Evolutionary conservation across 2,113 vertebrate genomes (phyloP), one percentile per base, ranked within the genome.

Genomic region (Hucho hucho): DNA sequence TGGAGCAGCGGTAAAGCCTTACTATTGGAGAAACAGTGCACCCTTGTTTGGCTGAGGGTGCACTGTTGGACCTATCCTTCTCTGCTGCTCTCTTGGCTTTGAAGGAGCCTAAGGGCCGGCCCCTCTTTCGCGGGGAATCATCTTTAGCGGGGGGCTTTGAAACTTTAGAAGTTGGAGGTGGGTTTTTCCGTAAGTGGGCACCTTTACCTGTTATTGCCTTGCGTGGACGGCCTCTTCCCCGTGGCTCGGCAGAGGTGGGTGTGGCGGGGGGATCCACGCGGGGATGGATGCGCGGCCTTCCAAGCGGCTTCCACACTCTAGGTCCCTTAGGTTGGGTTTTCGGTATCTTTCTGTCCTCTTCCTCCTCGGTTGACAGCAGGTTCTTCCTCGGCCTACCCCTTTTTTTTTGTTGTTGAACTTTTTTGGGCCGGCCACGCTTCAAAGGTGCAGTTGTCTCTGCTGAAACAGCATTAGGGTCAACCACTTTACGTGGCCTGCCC

Each of bases 221-320:
- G 37, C 82, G 87, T 16, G 92, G 90, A 13, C 92, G 87, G 2
- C 92, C 92, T 0, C 88, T 85, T 18, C 78, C 61, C 47, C 88
- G 63, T 13, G 70, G 86, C n/a, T 84, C 83, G 6, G 49, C 2
- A 0, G 77, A 5, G 0, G 29, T 1, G 2, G 67, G 4, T 0
- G 49, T 77, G 46, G 83, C 84, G 1, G 87, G 75, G 6, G 81
- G 74, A 3, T 90, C 90, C 0, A 64, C 75, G 0, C 85, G 85
- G 0, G 91, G 89, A 67, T 93, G 87, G 63, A 91, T 92, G 43
- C 90, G 88, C 0, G 92, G 91, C 43, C 92, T 81, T 13, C 92
- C 92, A 0, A 93, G 84, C 0, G 89, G 90, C 72, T 93, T 93
- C 92, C 92, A 92, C 0, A 89, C 88, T 80, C 66, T 84, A 0